Evolutionary conservation across 2,113 vertebrate species (phyloP), one percentile per base, ranked within the genome.

Genomic region (Anolis carolinensis): DNA sequence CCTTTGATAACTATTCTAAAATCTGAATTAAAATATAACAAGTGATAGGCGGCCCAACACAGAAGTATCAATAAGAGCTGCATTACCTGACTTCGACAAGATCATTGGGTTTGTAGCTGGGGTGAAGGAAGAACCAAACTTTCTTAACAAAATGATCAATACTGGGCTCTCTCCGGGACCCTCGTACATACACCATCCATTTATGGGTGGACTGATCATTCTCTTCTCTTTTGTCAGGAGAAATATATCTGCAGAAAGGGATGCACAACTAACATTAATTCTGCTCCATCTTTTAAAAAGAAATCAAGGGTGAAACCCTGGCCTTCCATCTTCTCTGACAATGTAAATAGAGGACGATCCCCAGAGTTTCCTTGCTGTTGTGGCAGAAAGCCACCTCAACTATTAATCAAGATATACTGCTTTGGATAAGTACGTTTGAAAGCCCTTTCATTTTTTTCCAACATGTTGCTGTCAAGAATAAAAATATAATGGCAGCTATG

Each of bases 91-190:
- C 98, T 97, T 99, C 98, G 79, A 99, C 99, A 52, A 99, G 97
- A 93, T 99, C 99, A 75, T 99, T 99, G 68, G 98, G 99, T 93
- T 99, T 99, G 94, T 99, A 99, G 95, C 99, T 99, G 87, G 98
- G 99, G 92, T 99, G 99, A 86, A 99, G 95, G 84, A 99, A 99
- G 94, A 99, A 99, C 99, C 99, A 99, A 88, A 99, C 98, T 97
- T 99, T 99, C 96, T 99, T 99, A 67, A 99, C 99, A 96, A 99
- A 99, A 92, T 99, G 98, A 93, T 99, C 96, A 82, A 99, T 99
- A 91, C 97, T 99, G 78, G 99, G 98, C 92, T 99, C 98, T 91
- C 97, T 97, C 75, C 98, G 97, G 55, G 98, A 99, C 67, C 98
- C 99, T 91, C 98, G 94, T 44, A 99, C 99, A 21, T 99, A 99